These are phyloP conservation scores for Sminthurinus signatus DNA, from an alignment of 1,140 invertebrate species.

Conservation along the genomic window DNA sequence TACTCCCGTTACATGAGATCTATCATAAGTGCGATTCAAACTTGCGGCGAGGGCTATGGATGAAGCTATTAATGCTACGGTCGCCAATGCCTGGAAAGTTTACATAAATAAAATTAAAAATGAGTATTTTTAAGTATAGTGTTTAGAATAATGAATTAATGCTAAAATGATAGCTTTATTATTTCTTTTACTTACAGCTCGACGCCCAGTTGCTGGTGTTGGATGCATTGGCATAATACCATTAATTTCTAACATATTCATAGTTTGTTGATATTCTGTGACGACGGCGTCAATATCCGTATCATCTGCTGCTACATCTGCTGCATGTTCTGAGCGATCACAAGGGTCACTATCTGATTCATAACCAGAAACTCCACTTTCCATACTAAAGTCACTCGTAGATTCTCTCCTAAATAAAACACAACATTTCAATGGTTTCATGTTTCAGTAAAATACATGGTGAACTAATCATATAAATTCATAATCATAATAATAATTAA, in stretches of 20 bases:
- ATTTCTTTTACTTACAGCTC: constrained; percentile 25
- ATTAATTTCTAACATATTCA: not conserved
- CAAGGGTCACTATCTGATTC: constrained; percentile 31
- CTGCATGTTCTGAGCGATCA: no score
- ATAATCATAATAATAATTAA: no score
- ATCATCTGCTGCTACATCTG: constrained; percentile 29
- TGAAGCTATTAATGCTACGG: constrained; percentile 29
- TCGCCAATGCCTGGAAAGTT: constrained; percentile 19
- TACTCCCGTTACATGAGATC: constrained; percentile 30
- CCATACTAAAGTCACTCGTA: constrained; percentile 26
- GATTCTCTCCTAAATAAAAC: constrained; percentile 22
- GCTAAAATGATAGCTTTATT: no score
- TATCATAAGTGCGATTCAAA: constrained; percentile 26
- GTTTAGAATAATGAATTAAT: no score
- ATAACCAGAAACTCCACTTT: constrained; percentile 39
- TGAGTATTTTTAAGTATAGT: no score
- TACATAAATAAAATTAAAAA: no score
- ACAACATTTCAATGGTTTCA: not conserved
- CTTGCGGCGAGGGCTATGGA: constrained; percentile 31
- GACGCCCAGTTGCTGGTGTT: constrained; percentile 29
- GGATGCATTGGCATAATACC: constrained; percentile 29
- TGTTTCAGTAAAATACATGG: no score
- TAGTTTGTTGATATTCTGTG: constrained; percentile 36
- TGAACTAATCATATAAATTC: no score
- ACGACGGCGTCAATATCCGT: constrained; percentile 40